These are phyloP conservation scores for Folsomia candida DNA, from an alignment of 2,888 invertebrate genomes.

Conservation along the genomic window DNA sequence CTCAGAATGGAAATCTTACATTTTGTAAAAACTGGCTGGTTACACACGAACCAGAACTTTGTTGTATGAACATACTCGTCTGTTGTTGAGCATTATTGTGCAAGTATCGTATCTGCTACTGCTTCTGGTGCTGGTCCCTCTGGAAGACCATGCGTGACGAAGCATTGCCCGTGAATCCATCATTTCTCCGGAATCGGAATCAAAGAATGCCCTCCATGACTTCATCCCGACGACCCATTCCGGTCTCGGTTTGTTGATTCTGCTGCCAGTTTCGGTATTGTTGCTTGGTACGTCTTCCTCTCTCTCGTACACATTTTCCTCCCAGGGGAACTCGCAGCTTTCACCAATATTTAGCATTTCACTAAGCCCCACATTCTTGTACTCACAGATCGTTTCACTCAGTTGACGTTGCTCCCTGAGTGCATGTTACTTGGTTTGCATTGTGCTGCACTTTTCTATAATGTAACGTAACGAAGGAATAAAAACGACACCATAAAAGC, in stretches of 20 bases:
- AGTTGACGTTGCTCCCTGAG: no score
- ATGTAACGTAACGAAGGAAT: not conserved
- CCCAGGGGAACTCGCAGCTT: no score
- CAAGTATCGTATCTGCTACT: not conserved
- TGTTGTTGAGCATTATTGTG: not conserved
- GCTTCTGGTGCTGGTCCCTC: not conserved
- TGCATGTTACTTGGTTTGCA: not conserved
- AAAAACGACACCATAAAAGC: not conserved
- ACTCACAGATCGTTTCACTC: no score
- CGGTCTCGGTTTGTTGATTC: constrained; percentile 16
- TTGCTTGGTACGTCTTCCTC: not conserved
- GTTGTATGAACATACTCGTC: not conserved
- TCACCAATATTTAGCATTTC: no score
- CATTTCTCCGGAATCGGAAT: constrained; percentile 3
- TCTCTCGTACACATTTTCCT: not conserved
- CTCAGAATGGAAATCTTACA: not conserved
- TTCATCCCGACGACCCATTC: not conserved
- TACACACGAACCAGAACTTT: not conserved
- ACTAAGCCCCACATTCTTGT: no score
- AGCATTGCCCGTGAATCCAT: constrained; percentile 20
- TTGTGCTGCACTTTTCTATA: not conserved
- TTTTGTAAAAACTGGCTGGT: not conserved
- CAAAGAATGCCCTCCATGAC: not conserved
- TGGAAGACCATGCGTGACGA: constrained; percentile 3
- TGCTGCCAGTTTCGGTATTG: not conserved